Conservation (phyloP, 2,113 vertebrate genomes). For the Macquaria australasica region DNA sequence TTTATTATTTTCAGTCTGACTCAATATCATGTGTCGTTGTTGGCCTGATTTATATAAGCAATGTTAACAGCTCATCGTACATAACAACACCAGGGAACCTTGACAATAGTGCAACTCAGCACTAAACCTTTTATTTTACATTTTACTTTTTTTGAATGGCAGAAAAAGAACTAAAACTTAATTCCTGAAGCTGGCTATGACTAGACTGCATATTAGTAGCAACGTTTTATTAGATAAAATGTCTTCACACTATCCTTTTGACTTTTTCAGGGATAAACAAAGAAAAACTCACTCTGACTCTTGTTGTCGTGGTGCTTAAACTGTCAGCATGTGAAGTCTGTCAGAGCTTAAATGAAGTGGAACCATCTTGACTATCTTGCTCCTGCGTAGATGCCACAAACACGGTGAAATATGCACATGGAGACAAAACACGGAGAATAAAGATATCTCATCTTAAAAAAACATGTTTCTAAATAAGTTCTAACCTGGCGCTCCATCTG, state of each 20-base stretch:
- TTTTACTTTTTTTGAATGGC: not conserved
- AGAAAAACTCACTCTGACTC: not conserved
- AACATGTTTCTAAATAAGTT: not conserved
- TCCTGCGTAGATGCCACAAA: not conserved
- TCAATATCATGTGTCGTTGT: not conserved
- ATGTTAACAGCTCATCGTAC: not conserved
- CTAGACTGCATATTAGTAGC: not conserved
- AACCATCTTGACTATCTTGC: not conserved
- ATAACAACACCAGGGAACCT: too few relatives aligned
- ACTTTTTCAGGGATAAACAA: not conserved
- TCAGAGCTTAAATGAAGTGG: not conserved
- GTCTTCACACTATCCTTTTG: not conserved
- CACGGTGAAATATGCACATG: not conserved
- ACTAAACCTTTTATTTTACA: too few relatives aligned
- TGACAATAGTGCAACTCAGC: too few relatives aligned
- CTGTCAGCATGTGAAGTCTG: not conserved
- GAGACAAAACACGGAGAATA: not conserved
- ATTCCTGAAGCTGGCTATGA: not conserved
- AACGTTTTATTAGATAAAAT: not conserved
- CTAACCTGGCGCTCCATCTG: not conserved
- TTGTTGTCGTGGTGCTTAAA: not conserved
- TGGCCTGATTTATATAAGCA: not conserved
- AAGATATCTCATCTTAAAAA: constrained; percentile 2
- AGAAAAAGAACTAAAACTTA: not conserved
- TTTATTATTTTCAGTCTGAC: not conserved